phyloP scores from a whole-genome alignment of 2,113 vertebrate genomes.

The Lamprologus lemairii region DNA sequence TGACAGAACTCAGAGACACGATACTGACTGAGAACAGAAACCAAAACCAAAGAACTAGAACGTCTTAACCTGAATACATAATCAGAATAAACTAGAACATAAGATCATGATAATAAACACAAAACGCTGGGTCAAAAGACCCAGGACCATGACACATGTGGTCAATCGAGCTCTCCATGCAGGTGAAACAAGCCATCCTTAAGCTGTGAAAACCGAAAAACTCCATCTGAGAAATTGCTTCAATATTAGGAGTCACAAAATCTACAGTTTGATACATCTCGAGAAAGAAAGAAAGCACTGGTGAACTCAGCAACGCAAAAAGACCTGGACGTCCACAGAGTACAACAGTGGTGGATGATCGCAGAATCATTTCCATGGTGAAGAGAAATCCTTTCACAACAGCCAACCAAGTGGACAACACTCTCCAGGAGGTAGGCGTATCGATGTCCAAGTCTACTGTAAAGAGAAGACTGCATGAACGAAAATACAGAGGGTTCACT shows the following conservation, averaged over 20 bases:
- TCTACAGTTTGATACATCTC: fast-evolving
- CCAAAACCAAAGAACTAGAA: neutral
- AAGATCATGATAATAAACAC: neutral
- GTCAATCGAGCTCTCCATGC: neutral
- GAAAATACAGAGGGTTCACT: neutral
- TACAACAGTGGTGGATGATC: neutral
- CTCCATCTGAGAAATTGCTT: neutral
- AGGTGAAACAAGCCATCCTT: neutral
- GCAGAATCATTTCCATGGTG: neutral
- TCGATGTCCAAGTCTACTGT: neutral
- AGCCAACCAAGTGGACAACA: neutral
- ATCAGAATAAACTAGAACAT: neutral
- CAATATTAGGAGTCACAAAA: neutral
- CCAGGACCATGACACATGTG: neutral
- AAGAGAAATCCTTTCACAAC: neutral
- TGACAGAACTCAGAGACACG: neutral
- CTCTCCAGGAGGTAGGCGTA: neutral
- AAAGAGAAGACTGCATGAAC: neutral
- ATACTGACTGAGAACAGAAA: neutral
- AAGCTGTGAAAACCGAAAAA: neutral
- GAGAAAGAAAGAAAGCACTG: neutral
- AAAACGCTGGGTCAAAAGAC: neutral
- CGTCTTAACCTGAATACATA: neutral
- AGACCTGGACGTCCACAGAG: neutral
- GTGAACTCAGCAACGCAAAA: neutral